Evolutionary conservation across 2,888 invertebrate species (phyloP), one percentile per base, ranked within the genome.

Genomic region (Flabesymbios commensalis): DNA sequence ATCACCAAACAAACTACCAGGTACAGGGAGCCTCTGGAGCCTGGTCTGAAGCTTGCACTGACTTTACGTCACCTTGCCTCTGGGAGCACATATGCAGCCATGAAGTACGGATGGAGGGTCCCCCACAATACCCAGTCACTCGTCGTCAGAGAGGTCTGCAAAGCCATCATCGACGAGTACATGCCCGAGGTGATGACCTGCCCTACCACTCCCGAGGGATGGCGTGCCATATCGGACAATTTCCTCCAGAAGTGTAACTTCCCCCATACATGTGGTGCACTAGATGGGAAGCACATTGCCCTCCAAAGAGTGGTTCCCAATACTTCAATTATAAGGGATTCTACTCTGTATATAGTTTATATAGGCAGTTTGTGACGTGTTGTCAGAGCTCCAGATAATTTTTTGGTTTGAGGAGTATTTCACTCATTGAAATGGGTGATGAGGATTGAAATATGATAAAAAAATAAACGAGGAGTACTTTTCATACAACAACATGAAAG

Each of bases 31-130:
- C 26, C 42, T 31, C 42, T 61, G 14, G 5, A 33, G 2, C 61
- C 61, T 5, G 49, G 63, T 5, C 36, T 63, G 36, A 59, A 55
- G 45, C 28, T 65, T n/a, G 57, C 59, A n/a, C 36, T 64, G 7
- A 65, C 59, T 14, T 47, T 64, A 24, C 54, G 63, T 10, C 59
- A 43, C 57, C 47, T 64, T 22, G 52, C 64, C 5, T 28, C 63
- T 19, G 63, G 60, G 14, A 24, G 56, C 43, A 43, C 17, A 32
- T 63, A 63, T 49, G 22, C 31, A 1, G 47, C 29, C 26, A 32
- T 62, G 5, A 5, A 19, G 49, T 63, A 56, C 51, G 36, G 42
- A n/a, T 63, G 61, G 39, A 32, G 54, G 39, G 63, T 63, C 14
- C 55, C 60, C 10, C 55, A 47, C 49, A 63, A 56, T 51, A 63